Evolutionary conservation across 2,113 vertebrate species (phyloP), one percentile per base, ranked within the genome.

Genomic region (Polyodon spathula): DNA sequence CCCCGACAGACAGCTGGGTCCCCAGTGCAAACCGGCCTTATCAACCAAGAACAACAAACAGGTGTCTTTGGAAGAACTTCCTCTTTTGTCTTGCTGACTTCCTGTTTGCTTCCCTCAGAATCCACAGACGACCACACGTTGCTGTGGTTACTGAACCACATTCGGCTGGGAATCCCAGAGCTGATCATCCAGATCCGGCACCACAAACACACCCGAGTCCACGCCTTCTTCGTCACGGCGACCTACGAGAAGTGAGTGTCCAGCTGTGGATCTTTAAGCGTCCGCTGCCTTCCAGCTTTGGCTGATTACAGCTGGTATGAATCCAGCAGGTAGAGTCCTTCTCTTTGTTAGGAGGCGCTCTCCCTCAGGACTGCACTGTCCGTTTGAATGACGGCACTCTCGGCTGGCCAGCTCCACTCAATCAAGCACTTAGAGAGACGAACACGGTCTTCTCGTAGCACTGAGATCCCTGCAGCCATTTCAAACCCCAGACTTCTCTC

Each of bases 141-240:
- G 69, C 88, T 97, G 44, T 97, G 95, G 88, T 78, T 98, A 66
- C 90, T 97, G 62, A 98, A 97, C 81, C 94, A 95, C 79, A 92
- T 98, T 76, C 92, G 95, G 17, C 86, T 97, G 66, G 92, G 94
- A 68, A 94, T 98, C 73, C 95, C 95, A 0, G 95, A 97, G 73
- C 92, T 98, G 77, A 97, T 97, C 67, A 92, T 97, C 72, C 95
- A 98, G 76, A 93, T 97, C 59, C 92, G 94, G 66, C 93, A 98
- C 74, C 94, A 98, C 68, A 92, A 91, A 67, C 91, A 87, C 81
- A 97, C 95, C 0, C 77, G 74, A 0, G 91, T 88, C 73, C 94
- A 95, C 40, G 95, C 93, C 50, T 94, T 97, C 88, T 98, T 97
- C 11, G 88, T 98, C 83, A 97, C 95, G 0, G 94, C 95, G 63